Evolutionary conservation across 2,888 invertebrate genomes (phyloP), one percentile per base, ranked within the genome.

Genomic region (Zygothrica quintamaculata): DNA sequence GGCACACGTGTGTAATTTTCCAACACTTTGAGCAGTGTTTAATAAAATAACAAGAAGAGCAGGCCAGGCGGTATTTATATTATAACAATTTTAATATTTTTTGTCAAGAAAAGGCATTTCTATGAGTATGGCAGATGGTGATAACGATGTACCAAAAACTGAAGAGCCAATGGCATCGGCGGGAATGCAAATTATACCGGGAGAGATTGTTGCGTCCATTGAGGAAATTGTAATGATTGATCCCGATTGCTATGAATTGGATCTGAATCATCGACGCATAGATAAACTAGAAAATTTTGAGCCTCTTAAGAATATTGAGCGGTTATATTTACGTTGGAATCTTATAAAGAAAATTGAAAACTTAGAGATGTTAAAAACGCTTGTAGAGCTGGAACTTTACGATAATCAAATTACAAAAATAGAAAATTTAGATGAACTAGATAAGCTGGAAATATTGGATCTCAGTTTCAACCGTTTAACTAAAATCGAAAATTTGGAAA

Each of bases 401-500:
- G 99, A 99, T 90, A 99, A 99, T 92, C 98, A 99, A 92, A 95
- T 99, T 47, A 95, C 95, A 0, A 93, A 94, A 74, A 97, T 99
- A 76, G 98, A 98, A 90, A 98, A 98, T 90, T 92, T 99, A 56
- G 96, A 96, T 53, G 90, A 93, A 8, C 93, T 99, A 8, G 94
- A 95, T 1, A 98, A 98, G 92, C 92, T 99, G 42, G 95, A 97
- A 89, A 93, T 95, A 65, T 92, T 99, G 67, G 99, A 99, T 91
- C 90, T 99, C 37, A 99, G 99, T 3, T 99, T 98, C 91, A 99
- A 99, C 91, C 94, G 98, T 58, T 94, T 99, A 36, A 94, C 94
- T 77, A 95, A 96, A 89, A 96, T 99, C 55, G 94, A 95, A 86
- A 97, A 97, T 48, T 90, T 99, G 67, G 94, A 94, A 0, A 93